Evolutionary conservation across 2,888 invertebrate genomes (phyloP).

Genomic region (Cheilosia impressa): DNA sequence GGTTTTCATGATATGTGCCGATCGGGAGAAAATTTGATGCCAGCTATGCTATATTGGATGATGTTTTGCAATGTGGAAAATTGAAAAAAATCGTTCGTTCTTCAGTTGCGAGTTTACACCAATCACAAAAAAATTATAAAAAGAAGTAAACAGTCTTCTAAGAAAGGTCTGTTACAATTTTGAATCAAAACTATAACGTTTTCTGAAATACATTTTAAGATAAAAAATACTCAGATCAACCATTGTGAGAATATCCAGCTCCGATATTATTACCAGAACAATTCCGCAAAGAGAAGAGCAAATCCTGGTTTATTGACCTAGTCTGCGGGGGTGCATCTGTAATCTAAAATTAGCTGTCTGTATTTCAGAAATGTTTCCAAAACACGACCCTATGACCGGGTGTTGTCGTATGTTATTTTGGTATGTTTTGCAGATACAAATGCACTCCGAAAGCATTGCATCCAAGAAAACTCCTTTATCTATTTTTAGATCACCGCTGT

Average conservation of each 20-base stretch:
- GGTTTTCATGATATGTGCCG: too few species aligned
- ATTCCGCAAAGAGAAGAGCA: conserved; percentile 22
- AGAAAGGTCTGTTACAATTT: too few species aligned
- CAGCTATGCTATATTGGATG: too few species aligned
- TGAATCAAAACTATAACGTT: neutral
- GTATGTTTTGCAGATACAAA: conserved; percentile 13
- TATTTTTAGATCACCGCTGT: conserved; percentile 55
- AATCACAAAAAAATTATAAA: too few species aligned
- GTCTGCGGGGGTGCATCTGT: conserved; percentile 32
- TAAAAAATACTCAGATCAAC: neutral
- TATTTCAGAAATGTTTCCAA: conserved; percentile 28
- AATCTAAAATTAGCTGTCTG: conserved; percentile 38
- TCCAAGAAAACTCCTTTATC: conserved; percentile 32
- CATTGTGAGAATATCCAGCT: neutral
- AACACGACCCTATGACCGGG: conserved; percentile 1
- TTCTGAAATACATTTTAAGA: neutral
- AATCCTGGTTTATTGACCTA: conserved; percentile 44
- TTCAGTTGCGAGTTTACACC: too few species aligned
- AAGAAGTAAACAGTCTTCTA: too few species aligned
- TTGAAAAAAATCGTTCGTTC: too few species aligned
- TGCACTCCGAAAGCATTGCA: conserved; percentile 33
- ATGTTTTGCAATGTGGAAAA: too few species aligned
- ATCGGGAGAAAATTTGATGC: too few species aligned
- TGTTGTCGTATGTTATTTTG: conserved; percentile 10
- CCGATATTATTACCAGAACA: conserved; percentile 8